phyloP scores from a whole-genome alignment of 2,888 invertebrate species.

The Limenitis camilla region DNA sequence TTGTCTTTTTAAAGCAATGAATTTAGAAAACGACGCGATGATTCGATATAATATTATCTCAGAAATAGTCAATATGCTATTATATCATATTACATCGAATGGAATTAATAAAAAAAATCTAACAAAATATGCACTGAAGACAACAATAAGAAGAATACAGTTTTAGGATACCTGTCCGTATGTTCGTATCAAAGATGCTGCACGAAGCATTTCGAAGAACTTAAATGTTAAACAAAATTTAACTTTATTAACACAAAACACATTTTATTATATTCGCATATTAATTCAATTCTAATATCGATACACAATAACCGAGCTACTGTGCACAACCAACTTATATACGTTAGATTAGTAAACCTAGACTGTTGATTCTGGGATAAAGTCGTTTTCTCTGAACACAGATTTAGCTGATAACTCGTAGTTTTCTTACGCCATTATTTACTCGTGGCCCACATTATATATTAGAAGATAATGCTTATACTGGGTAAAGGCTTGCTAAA shows the following conservation, averaged over 20 bases:
- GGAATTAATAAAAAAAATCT: neutral
- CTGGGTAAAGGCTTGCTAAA: conserved; percentile 34
- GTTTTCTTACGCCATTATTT: conserved; percentile 46
- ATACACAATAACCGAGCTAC: conserved; percentile 24
- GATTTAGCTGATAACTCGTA: conserved; percentile 44
- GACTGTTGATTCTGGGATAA: conserved; percentile 49
- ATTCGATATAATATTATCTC: too few species aligned
- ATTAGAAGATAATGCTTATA: conserved; percentile 36
- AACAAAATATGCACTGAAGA: neutral
- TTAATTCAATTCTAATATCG: neutral
- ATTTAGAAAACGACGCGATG: too few species aligned
- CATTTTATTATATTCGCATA: neutral
- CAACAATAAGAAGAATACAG: neutral
- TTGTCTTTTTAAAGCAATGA: too few species aligned
- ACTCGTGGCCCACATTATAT: conserved; percentile 44
- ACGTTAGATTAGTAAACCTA: conserved; percentile 36
- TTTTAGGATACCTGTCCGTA: conserved; percentile 46
- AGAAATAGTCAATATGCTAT: too few species aligned
- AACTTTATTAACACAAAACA: too few species aligned
- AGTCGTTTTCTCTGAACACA: conserved; percentile 45
- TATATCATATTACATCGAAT: too few species aligned
- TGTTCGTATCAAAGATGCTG: conserved; percentile 60
- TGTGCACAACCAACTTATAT: conserved; percentile 45
- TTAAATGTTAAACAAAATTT: too few species aligned
- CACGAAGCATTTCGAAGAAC: conserved; percentile 53